Base-by-base conservation (phyloP, 2,888 invertebrate genomes). In the Anorthoa munda region DNA sequence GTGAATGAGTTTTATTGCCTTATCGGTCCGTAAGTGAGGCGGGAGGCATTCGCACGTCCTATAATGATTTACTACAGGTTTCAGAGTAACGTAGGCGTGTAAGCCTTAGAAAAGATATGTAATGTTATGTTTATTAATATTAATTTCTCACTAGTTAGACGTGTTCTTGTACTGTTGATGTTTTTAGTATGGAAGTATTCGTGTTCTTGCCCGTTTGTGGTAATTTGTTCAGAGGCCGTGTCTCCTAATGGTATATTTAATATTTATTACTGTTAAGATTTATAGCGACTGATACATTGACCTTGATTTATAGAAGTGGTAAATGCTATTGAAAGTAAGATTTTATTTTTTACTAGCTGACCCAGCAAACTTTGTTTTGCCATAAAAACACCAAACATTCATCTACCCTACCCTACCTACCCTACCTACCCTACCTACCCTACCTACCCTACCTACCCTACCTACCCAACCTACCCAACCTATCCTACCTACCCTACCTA, bases 1-100 rank as follows among this genome's bases (percentile, higher is more conserved):
- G 95, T 96, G 95, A 96, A 96, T 96, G 95, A 95, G 92, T 94
- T 92, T 94, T 94, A 94, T 93, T 92, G 90, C 96, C 96, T 95
- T 96, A 93, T 95, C 91, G 91, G 96, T 91, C 90, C 77, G 80
- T 85, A 89, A 88, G 87, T 89, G 85, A 88, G 85, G 87, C 87
- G 85, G 88, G 89, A 89, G 89, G 93, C 92, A 94, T 95, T 95
- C 93, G 91, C 90, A 93, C 91, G 95, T 95, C 93, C 87, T 88
- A 88, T 92, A 93, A 94, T 95, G 95, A 95, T 95, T 94, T 94
- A 95, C 88, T 83, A 86, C 84, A 81, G 83, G 85, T 72, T 77
- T 75, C 74, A 79, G 70, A 48, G 21, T 68, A 65, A 65, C 56
- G 51, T 71, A 83, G 79, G 81, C 72, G 63, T 71, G 75, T 72